phyloP scores from a whole-genome alignment of 2,113 vertebrate genomes.

The Callocephalon fimbriatum region DNA sequence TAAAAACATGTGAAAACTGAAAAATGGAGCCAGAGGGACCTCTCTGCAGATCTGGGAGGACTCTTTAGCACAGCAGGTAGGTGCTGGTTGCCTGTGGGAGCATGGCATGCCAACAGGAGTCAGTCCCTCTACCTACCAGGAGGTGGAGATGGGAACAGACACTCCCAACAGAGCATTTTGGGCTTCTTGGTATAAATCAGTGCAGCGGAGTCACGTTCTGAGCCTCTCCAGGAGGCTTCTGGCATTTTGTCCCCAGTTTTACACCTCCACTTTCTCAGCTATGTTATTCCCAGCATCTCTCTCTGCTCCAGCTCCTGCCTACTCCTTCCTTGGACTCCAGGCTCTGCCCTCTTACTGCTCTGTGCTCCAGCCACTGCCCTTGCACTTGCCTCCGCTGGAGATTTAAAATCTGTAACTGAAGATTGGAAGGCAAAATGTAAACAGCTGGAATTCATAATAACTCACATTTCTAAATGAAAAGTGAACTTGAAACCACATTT shows the following conservation, averaged over 20 bases:
- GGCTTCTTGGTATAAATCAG: neutral
- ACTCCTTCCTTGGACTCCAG: neutral
- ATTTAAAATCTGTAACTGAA: slow-evolving; percentile 43
- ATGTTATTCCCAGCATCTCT: neutral
- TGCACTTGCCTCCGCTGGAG: neutral
- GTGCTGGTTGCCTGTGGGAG: neutral
- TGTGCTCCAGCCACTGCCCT: neutral
- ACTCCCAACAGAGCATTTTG: neutral
- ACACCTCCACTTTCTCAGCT: neutral
- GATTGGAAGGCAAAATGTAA: slow-evolving; percentile 33
- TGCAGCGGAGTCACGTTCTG: neutral
- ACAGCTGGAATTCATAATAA: slow-evolving; percentile 62
- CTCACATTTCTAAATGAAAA: slow-evolving; percentile 30
- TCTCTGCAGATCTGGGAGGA: neutral
- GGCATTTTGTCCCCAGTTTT: neutral
- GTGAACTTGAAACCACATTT: slow-evolving; percentile 51
- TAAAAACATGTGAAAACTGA: neutral
- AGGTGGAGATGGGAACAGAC: neutral
- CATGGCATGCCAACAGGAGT: neutral
- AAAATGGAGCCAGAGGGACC: neutral
- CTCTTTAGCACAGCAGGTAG: neutral
- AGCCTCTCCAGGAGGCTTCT: neutral
- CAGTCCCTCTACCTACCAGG: neutral
- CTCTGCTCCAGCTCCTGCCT: neutral
- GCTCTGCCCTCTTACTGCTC: neutral